Conservation (phyloP, 2,888 invertebrate genomes). For the Eledona agricola region DNA sequence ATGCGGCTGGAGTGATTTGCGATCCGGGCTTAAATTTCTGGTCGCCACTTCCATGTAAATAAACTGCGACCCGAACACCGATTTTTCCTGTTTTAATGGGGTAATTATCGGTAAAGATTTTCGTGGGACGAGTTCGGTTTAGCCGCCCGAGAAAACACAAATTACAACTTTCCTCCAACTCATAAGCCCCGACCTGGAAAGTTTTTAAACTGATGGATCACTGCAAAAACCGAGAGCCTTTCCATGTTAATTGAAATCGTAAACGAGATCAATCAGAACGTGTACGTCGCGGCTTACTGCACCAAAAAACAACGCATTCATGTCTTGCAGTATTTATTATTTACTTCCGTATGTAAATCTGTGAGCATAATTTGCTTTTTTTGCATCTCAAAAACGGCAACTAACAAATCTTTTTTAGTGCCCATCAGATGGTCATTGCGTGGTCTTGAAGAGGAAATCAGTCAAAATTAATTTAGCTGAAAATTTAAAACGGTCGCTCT, state of each 20-base stretch:
- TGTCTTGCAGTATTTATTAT: no score
- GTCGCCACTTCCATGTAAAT: slow-evolving; percentile 29
- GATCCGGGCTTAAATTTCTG: slow-evolving; percentile 25
- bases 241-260: slow-evolving; percentile 30
- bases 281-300: slow-evolving; percentile 9
- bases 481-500: no score
- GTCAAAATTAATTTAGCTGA: no score
- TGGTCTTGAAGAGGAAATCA: no score
- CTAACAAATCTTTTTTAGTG: no score
- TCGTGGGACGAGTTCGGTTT: not conserved
- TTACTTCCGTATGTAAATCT: no score
- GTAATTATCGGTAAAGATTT: not conserved
- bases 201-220: slow-evolving; percentile 28
- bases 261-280: slow-evolving; percentile 24
- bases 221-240: slow-evolving; percentile 22
- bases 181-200: slow-evolving; percentile 14
- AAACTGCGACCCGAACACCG: slow-evolving; percentile 26
- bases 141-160: slow-evolving; percentile 2
- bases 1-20: slow-evolving; percentile 44
- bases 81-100: slow-evolving; percentile 15
- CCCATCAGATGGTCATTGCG: no score
- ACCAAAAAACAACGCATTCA: slow-evolving; percentile 5
- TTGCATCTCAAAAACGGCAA: no score
- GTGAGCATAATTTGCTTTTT: no score
- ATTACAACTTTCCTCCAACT: slow-evolving; percentile 5